Evolutionary conservation across 2,888 invertebrate species (phyloP), one percentile per base, ranked within the genome.

Genomic region (Lasioglossum pauxillum): DNA sequence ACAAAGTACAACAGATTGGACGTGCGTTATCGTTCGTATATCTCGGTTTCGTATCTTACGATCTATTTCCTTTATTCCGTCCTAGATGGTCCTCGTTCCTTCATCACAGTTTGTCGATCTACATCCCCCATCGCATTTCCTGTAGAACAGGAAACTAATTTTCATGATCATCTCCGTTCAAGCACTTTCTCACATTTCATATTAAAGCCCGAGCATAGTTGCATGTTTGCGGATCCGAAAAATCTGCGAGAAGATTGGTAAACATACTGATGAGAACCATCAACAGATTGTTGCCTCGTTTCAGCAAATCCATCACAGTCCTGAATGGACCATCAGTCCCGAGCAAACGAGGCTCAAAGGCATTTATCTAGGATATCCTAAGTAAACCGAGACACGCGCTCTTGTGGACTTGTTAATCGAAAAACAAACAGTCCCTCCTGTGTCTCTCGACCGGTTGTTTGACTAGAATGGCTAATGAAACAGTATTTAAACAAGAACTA

Each of bases 291-390:
- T 83, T 78, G 87, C 80, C 87, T 87, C 85, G 75, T 87, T 86
- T 87, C 84, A 79, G 82, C 73, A 83, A 84, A 85, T 87, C 84
- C 38, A 57, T 44, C 16, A 23, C 38, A 12, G 53, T 31, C 84
- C 85, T 82, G 86, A 84, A 83, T 83, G 83, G 87, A 84, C 86
- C 87, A 88, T 87, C 86, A 86, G 89, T 89, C 86, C 84, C 86
- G 60, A 74, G 75, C 78, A 85, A 90, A 84, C 84, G 78, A 75
- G 83, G 74, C 78, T 80, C 76, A 76, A 89, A 86, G 31, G 41
- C 73, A 67, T 41, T 83, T 76, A 71, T 49, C 75, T 73, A 73
- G 57, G 75, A 82, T 73, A 72, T 57, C 72, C 84, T 85, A 84
- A 84, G 73, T 35, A 83, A 86, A 88, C 86, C 78, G 19, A 82